Base-by-base conservation (phyloP, 1,140 invertebrate species). In the Drosophila insularis region DNA sequence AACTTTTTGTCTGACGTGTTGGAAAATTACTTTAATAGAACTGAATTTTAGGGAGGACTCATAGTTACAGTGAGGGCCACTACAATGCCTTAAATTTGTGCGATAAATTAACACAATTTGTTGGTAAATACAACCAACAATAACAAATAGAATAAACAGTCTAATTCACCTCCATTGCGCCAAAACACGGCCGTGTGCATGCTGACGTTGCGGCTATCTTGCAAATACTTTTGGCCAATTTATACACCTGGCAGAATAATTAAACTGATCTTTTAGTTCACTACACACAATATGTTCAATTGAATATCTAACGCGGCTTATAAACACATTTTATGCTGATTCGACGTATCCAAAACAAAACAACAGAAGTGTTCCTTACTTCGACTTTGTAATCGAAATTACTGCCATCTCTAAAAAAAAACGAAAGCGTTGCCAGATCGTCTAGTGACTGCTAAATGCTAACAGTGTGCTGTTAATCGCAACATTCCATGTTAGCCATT, bases 171-270 rank as follows among this genome's bases (percentile, higher is more conserved):
- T 87, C 91, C 91, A 68, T 91, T 92, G 69, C 90, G 90, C 82
- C 90, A 92, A 74, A 92, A 92, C 37, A 92, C 87, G 62, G 89
- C 90, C 31, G 91, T 91, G 66, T 91, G 89, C 91, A 92, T 92
- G 68, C 68, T 89, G 74, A 70, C 55, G 53, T 50, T 60, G 40
- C 58, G 54, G 40, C 39, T 56, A 27, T 6, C 37, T 78, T 58
- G 7, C 55, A 46, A 65, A 55, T 77, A 58, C 61, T 67, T 55
- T 55, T 46, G 11, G 37, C 7, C 17, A 13, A 43, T 2, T 56
- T 58, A 7, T 50, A 10, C 50, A 67, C 46, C 58, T 58, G 21
- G 11, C 50, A 61, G 56, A 23, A 32, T 58, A 58, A 58, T 58
- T 58, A 58, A 37, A 17, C 3, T 21, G 19, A 1, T 10, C 21